phyloP scores from a whole-genome alignment of 2,113 vertebrate genomes.

The Budorcas taxicolor region DNA sequence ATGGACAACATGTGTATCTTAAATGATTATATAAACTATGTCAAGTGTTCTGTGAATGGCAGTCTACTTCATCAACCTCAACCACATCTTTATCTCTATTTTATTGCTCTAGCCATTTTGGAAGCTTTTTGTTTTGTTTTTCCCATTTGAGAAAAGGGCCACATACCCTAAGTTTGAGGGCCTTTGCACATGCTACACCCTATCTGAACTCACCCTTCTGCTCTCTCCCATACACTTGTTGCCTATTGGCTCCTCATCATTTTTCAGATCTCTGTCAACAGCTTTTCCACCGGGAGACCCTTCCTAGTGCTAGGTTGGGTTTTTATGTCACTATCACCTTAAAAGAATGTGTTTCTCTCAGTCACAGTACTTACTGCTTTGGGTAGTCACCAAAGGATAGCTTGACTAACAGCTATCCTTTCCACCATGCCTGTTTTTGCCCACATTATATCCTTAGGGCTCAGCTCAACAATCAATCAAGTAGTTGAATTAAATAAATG shows the following conservation, averaged over 20 bases:
- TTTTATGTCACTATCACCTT: not conserved
- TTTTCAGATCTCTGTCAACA: conserved; percentile 5
- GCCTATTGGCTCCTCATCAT: not conserved
- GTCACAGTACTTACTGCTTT: not conserved
- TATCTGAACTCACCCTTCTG: not conserved
- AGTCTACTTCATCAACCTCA: not conserved
- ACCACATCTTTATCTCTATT: not conserved
- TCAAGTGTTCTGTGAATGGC: not conserved
- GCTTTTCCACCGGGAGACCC: not conserved
- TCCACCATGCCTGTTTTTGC: not conserved
- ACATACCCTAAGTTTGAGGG: not conserved
- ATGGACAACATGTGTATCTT: not conserved
- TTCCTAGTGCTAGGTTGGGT: not conserved
- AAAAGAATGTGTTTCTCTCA: not conserved
- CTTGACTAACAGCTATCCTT: not conserved
- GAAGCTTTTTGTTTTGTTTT: not conserved
- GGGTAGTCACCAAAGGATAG: too few relatives aligned
- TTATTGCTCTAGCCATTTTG: not conserved
- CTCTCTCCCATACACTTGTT: not conserved
- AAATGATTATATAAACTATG: not conserved
- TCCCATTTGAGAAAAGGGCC: not conserved
- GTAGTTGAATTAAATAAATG: not conserved
- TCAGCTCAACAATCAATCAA: conserved; percentile 3
- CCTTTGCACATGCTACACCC: not conserved
- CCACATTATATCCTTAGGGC: not conserved